These are phyloP conservation scores for Amblyornis subalaris DNA, from an alignment of 2,113 vertebrate species.

Conservation along the genomic window DNA sequence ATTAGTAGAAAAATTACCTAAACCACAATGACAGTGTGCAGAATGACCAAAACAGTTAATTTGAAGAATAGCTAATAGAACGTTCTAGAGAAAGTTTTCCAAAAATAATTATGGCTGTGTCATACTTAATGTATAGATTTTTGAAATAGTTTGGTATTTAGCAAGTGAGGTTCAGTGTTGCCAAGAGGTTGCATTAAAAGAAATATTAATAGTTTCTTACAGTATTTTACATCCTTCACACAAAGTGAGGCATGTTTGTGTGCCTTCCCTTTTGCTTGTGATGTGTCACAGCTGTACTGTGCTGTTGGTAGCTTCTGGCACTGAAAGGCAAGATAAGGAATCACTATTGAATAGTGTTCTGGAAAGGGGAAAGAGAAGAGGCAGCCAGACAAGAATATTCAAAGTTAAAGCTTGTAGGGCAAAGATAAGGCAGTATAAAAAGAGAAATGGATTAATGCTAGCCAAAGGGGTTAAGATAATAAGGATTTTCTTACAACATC, in stretches of 20 bases:
- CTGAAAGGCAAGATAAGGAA: conserved; percentile 50
- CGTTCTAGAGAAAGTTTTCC: not conserved
- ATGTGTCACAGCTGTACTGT: conserved; percentile 1
- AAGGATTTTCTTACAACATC: conserved; percentile 46
- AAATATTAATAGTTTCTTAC: not conserved
- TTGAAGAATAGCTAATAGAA: not conserved
- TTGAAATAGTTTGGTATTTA: not conserved
- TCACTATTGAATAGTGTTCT: conserved; percentile 18
- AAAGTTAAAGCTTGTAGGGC: conserved; percentile 23
- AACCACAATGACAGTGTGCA: not conserved
- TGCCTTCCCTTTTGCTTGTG: conserved; percentile 9
- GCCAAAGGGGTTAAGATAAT: conserved; percentile 55
- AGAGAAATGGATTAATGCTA: conserved; percentile 45
- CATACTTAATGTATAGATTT: not conserved
- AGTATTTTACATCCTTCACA: not conserved
- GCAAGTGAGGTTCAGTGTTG: not conserved
- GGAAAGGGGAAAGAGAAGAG: conserved; percentile 8
- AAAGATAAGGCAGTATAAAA: conserved; percentile 54
- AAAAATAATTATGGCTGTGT: not conserved
- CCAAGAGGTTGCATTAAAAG: not conserved
- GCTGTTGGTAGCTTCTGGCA: conserved; percentile 39
- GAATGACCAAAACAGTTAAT: not conserved
- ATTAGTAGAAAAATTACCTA: not conserved
- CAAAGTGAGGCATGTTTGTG: not conserved
- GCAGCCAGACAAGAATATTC: conserved; percentile 41